These are phyloP conservation scores for Potamarius usumacintae DNA, from an alignment of 2,113 vertebrate species.

Conservation along the genomic window DNA sequence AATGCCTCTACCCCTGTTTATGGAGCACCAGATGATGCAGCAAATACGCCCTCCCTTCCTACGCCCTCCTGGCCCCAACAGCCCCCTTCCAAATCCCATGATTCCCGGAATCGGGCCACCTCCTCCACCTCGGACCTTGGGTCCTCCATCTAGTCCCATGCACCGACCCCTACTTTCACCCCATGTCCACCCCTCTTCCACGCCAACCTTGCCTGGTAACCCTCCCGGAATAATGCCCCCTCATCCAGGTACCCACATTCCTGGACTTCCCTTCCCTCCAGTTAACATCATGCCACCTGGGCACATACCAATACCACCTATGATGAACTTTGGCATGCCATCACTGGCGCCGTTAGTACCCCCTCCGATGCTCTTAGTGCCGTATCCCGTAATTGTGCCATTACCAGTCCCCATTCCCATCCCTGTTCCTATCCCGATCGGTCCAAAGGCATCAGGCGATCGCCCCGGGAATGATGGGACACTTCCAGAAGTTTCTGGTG, in stretches of 20 bases:
- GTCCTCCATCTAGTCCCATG: constrained; percentile 91
- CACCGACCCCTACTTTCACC: constrained; percentile 91
- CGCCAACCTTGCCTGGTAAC: constrained; percentile 82
- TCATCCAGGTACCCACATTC: constrained; percentile 83
- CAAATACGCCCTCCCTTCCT: constrained; percentile 92
- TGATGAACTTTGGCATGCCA: constrained; percentile 96
- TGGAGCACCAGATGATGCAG: constrained; percentile 99
- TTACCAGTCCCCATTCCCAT: constrained; percentile 96
- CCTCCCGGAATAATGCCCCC: constrained; percentile 85
- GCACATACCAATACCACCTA: constrained; percentile 87
- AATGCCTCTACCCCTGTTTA: constrained; percentile 94
- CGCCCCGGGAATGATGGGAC: constrained; percentile 82
- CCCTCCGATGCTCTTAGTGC: constrained; percentile 94
- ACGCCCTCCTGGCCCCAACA: constrained; percentile 86
- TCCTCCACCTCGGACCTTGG: constrained; percentile 83
- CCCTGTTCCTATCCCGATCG: constrained; percentile 90
- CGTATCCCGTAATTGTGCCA: constrained; percentile 96
- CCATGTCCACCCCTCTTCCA: constrained; percentile 86
- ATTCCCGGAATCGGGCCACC: constrained; percentile 89
- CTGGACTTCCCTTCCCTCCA: constrained; percentile 87
- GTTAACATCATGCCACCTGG: constrained; percentile 96
- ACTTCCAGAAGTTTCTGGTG: constrained; percentile 79
- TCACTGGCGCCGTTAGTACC: constrained; percentile 95
- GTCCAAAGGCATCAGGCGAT: constrained; percentile 84
- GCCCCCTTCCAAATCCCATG: constrained; percentile 91